Evolutionary conservation across 2,888 invertebrate species (phyloP), one percentile per base, ranked within the genome.

Genomic region (Liopterus haemorrhoidalis): DNA sequence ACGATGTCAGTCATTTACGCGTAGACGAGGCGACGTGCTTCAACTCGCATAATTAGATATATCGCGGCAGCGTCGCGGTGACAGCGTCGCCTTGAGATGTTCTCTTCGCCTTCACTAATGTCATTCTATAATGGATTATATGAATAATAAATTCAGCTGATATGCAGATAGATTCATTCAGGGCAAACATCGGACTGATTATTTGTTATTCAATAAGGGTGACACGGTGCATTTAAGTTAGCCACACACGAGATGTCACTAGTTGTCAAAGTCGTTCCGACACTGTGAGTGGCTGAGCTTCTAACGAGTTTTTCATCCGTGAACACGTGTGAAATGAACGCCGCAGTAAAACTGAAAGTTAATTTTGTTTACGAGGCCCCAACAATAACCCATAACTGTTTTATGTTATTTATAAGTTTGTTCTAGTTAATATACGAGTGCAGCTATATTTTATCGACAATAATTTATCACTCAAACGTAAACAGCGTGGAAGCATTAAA

Each of bases 61-160:
- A 45, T 32, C 38, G 38, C 20, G 15, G 32, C 21, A 9, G 31
- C 15, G 31, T 16, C 31, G 31, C 22, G 22, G 22, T 39, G 45
- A 45, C 45, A 45, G 39, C 39, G 24, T 39, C 45, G 45, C 45
- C 45, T 38, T 32, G 45, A 45, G 45, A 45, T 39, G 24, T 15
- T 20, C 37, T 9, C 19, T 20, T 27, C 35, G 24, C 11, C 9
- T 14, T 24, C 12, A 6, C 38, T 15, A 15, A 18, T 30, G 41
- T 39, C 43, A 20, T 21, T 21, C 14, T 11, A 14, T 45, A 45
- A 45, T 45, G 45, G 45, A 45, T 38, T 37, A 44, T 38, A 38
- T 44, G 44, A 44, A 44, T 38, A 38, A 38, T 38, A 39, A 45
- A 45, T 45, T 41, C 41, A 41, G 41, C 24, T 15, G 27, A 16